Percentiles rank a stretch among this genome's conserved stretches.
These are phyloP conservation scores for Phenacoccus solenopsis DNA, from an alignment of 1,140 invertebrate species.

Conservation along the genomic window DNA sequence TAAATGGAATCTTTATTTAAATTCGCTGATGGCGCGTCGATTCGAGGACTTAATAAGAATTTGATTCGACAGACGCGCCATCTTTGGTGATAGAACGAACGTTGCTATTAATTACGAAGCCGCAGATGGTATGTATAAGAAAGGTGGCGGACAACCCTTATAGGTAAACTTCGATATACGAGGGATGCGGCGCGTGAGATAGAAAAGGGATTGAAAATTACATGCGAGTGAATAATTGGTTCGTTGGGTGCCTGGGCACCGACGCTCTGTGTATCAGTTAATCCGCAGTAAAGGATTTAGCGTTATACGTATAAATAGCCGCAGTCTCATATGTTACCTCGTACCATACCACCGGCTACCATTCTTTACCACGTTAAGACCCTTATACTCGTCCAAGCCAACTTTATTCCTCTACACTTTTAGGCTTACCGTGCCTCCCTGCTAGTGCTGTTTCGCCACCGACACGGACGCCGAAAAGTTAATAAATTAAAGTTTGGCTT, in stretches of 20 bases:
- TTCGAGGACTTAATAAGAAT: not conserved
- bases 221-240: not conserved
- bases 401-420: not conserved
- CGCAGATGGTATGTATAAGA: not conserved
- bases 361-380: not conserved
- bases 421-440: not conserved
- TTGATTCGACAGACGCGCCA: not conserved
- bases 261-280: not conserved
- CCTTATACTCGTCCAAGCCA: not conserved
- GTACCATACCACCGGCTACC: no score
- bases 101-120: not conserved
- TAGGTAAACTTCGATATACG: not conserved
- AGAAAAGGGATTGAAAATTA: slow-evolving; percentile 2
- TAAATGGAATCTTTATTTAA: slow-evolving; percentile 3
- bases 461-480: slow-evolving; percentile 1
- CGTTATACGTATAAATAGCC: slow-evolving; percentile 2
- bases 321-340: not conserved
- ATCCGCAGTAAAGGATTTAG: not conserved
- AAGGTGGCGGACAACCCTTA: not conserved
- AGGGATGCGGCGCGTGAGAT: not conserved
- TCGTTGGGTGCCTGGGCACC: not conserved
- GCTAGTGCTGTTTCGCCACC: no score
- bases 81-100: not conserved
- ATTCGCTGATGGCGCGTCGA: not conserved
- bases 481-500: not conserved